Evolutionary conservation across 2,113 vertebrate species (phyloP).

Genomic region (Oriolus oriolus): DNA sequence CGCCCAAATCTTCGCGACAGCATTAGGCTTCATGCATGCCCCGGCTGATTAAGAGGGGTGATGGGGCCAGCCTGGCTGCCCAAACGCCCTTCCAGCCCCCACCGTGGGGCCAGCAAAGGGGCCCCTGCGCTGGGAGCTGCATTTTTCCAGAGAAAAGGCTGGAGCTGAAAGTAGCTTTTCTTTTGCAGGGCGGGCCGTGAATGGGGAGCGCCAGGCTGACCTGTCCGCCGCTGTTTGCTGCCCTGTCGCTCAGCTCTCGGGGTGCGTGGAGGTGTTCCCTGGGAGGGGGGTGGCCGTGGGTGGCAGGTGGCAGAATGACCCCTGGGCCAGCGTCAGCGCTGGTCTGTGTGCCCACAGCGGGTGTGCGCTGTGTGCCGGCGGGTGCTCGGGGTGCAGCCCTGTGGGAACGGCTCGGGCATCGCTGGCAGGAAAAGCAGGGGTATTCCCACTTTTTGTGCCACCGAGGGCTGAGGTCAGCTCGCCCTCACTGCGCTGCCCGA

Average conservation of each 20-base stretch:
- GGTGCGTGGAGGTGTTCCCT: not conserved
- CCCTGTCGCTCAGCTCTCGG: not conserved
- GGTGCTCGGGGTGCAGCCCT: accelerated
- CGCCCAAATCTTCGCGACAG: not conserved
- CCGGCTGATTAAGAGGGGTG: not conserved
- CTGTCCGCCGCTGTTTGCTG: not conserved
- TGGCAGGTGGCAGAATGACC: not conserved
- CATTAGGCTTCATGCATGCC: constrained; percentile 1
- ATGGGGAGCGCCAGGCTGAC: not conserved
- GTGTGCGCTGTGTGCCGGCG: accelerated
- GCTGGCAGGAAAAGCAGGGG: accelerated
- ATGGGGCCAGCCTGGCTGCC: not conserved
- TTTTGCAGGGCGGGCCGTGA: not conserved
- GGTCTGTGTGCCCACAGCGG: accelerated
- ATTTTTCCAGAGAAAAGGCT: constrained; percentile 13
- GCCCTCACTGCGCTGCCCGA: not conserved
- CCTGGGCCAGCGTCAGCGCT: accelerated
- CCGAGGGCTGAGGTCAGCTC: accelerated
- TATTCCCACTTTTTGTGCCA: accelerated
- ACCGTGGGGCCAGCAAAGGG: not conserved
- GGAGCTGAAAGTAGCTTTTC: not conserved
- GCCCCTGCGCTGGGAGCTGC: not conserved
- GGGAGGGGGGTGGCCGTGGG: accelerated
- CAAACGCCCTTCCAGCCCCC: not conserved
- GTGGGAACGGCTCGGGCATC: not conserved